phyloP scores from a whole-genome alignment of 2,113 vertebrate species.

The Pycnonotus jocosus region DNA sequence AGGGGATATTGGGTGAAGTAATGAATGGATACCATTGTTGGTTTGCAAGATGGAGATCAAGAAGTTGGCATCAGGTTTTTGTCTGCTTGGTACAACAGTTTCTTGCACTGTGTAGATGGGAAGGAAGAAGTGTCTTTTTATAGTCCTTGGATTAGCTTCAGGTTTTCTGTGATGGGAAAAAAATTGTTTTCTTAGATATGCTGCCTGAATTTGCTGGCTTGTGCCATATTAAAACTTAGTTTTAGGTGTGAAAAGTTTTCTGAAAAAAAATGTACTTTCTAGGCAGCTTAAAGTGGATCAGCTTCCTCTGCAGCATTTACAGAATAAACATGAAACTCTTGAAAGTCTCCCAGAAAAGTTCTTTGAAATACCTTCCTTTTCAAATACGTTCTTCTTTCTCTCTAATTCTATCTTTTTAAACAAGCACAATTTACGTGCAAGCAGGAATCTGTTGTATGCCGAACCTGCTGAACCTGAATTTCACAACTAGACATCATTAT shows the following conservation, averaged over 20 bases:
- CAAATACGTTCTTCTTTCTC: background rate
- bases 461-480: conserved; percentile 16
- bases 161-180: background rate
- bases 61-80: background rate
- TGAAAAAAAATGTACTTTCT: background rate
- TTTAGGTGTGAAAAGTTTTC: background rate
- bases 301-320: background rate
- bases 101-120: background rate
- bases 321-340: background rate
- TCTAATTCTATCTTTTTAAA: background rate
- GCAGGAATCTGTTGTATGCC: background rate
- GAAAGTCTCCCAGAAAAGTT: background rate
- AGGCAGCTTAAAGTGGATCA: background rate
- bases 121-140: background rate
- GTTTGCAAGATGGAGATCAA: background rate
- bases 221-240: background rate
- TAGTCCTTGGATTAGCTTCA: background rate
- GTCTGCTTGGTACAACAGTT: background rate
- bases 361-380: background rate
- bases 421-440: background rate
- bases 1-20: background rate
- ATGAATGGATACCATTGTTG: background rate
- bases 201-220: background rate
- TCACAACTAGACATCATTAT: background rate
- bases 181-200: background rate